Base-by-base conservation (phyloP, 2,113 vertebrate genomes). In the Todiramphus saurophagus region DNA sequence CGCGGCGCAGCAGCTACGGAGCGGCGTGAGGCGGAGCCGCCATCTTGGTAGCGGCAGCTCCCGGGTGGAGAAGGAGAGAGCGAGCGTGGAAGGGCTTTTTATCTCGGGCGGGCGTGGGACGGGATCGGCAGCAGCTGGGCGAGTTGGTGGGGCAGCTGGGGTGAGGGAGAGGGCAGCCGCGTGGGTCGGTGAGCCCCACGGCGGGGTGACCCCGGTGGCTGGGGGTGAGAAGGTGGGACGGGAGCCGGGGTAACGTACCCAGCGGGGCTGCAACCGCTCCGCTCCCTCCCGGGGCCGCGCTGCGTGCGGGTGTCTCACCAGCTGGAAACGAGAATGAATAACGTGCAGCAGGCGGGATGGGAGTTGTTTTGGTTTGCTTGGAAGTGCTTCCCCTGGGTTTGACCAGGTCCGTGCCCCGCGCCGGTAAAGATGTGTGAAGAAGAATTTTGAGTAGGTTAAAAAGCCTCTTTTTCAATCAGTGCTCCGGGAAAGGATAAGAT, bases 401-500 rank as follows among this genome's bases (percentile, higher is more conserved):
- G 56, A 10, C 35, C 19, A 3, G 33, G 33, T 18, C 69, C 0
- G 18, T 76, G 91, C 83, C 56, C 69, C 53, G n/a, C 10, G 3
- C 41, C 3, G 7, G 1, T 79, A 5, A 46, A 75, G 66, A 73
- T 30, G 21, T 5, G 27, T 2, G 9, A 28, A 31, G 68, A 24
- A 53, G 53, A 48, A 79, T 92, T 92, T 19, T 31, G 66, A 87
- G 96, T 33, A 62, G 85, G 74, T 93, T 92, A 87, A 92, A 91
- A 94, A 94, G 20, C 77, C 87, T 82, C 67, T 82, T 93, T 93
- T 87, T 85, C 73, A 82, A 83, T 90, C 75, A 43, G 10, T 56
- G 59, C 81, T 93, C 48, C 70, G 53, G 94, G 80, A 92, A 77
- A 58, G 83, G 92, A 87, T 90, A 94, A 93, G 92, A 92, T 72